Evolutionary conservation across 2,113 vertebrate species (phyloP).

Genomic region (Ahaetulla prasina): DNA sequence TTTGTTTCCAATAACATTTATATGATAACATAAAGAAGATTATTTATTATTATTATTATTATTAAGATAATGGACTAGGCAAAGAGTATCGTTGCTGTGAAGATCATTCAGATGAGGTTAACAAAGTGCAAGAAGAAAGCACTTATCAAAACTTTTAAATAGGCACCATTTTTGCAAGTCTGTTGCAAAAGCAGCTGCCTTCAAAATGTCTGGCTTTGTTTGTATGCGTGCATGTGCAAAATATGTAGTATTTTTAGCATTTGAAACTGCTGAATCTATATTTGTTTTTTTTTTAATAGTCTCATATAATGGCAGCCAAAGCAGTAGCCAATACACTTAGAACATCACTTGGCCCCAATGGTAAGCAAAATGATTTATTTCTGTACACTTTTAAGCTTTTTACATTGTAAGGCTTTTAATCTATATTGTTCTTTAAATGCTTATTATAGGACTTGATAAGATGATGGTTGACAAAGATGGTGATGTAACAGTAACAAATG

Average conservation of each 20-base stretch:
- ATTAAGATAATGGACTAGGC: neutral
- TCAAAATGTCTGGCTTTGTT: neutral
- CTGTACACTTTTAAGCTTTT: rapidly evolving
- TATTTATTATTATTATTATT: no score
- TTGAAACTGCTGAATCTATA: rapidly evolving
- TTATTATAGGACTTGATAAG: slow-evolving; percentile 87
- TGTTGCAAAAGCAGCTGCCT: neutral
- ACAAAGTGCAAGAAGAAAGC: neutral
- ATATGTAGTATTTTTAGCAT: rapidly evolving
- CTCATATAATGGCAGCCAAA: slow-evolving; percentile 97
- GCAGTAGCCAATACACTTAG: slow-evolving; percentile 92
- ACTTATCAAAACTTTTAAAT: neutral
- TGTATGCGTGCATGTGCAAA: neutral
- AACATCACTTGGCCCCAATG: slow-evolving; percentile 94
- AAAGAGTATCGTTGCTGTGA: neutral
- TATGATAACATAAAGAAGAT: neutral
- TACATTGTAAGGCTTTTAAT: neutral
- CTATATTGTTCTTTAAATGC: neutral
- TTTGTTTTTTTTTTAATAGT: slow-evolving; percentile 70
- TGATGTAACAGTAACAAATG: slow-evolving; percentile 96
- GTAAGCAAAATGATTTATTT: slow-evolving; percentile 63
- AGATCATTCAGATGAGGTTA: neutral
- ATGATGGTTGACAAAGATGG: slow-evolving; percentile 99
- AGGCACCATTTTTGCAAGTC: neutral
- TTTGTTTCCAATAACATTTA: neutral